Evolutionary conservation across 2,888 invertebrate genomes (phyloP).

Genomic region (Strigamia maritima): DNA sequence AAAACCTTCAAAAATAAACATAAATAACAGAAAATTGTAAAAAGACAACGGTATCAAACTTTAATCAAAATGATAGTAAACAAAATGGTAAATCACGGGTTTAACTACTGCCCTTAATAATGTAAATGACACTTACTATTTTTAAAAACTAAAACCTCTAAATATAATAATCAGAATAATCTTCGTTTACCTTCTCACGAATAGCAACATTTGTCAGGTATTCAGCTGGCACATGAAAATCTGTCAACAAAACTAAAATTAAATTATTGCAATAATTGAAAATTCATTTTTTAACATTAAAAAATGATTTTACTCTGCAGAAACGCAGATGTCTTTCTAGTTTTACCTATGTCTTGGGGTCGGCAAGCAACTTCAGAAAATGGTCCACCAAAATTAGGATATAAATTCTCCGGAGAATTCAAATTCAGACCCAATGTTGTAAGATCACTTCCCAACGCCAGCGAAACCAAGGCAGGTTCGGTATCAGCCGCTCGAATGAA

Average conservation of each 20-base stretch:
- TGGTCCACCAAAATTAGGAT: slow-evolving; percentile 97
- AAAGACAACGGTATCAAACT: too few relatives aligned
- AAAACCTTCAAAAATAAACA: too few relatives aligned
- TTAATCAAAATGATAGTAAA: too few relatives aligned
- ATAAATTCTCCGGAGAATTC: slow-evolving; percentile 95
- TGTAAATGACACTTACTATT: too few relatives aligned
- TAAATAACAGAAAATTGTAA: too few relatives aligned
- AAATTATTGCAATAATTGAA: slow-evolving; percentile 13
- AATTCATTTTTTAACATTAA: too few relatives aligned
- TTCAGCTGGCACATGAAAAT: slow-evolving; percentile 96
- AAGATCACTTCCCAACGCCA: slow-evolving; percentile 96
- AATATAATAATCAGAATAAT: not conserved
- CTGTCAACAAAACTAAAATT: slow-evolving; percentile 51
- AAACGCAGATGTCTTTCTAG: too few relatives aligned
- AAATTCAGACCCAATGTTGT: slow-evolving; percentile 97
- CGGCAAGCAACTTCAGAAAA: slow-evolving; percentile 98
- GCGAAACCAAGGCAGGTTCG: slow-evolving; percentile 90
- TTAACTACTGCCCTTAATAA: too few relatives aligned
- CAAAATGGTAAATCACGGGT: too few relatives aligned
- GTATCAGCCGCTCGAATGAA: slow-evolving; percentile 97
- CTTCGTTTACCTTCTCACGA: slow-evolving; percentile 57
- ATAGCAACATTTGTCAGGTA: slow-evolving; percentile 97
- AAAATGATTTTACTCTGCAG: too few relatives aligned
- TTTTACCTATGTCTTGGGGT: slow-evolving; percentile 91
- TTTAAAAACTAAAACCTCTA: slow-evolving; percentile 56